phyloP scores from a whole-genome alignment of 2,113 vertebrate genomes.

The Gobiocypris rarus region DNA sequence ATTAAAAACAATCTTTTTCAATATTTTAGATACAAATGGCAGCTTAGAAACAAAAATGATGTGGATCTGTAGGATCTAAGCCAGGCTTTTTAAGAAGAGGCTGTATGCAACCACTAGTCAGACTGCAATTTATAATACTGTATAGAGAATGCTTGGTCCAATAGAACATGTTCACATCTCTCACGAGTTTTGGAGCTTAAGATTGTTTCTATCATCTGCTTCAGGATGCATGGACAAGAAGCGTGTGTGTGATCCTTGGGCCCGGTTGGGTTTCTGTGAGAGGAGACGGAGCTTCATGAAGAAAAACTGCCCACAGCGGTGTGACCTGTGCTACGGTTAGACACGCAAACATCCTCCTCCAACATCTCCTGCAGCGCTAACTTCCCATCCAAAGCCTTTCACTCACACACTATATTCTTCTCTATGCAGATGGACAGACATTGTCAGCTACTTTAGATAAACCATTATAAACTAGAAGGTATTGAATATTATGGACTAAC shows the following conservation, averaged over 20 bases:
- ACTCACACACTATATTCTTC: background rate
- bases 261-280: conserved; percentile 76
- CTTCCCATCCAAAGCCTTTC: background rate
- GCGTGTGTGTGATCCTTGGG: conserved; percentile 78
- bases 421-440: background rate
- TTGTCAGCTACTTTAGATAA: background rate
- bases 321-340: conserved; percentile 78
- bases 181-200: background rate
- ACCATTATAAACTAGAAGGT: too few species aligned
- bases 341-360: background rate
- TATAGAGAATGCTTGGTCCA: background rate
- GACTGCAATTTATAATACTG: conserved; percentile 1
- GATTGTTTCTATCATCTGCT: background rate
- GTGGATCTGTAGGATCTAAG: background rate
- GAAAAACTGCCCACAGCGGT: conserved; percentile 78
- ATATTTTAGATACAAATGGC: background rate
- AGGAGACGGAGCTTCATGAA: conserved; percentile 77
- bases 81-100: background rate
- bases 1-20: background rate
- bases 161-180: background rate
- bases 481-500: background rate
- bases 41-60: background rate
- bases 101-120: background rate
- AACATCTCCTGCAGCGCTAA: background rate
- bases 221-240: conserved; percentile 79